phyloP scores from a whole-genome alignment of 2,113 vertebrate genomes.

The Trogon melanurus region DNA sequence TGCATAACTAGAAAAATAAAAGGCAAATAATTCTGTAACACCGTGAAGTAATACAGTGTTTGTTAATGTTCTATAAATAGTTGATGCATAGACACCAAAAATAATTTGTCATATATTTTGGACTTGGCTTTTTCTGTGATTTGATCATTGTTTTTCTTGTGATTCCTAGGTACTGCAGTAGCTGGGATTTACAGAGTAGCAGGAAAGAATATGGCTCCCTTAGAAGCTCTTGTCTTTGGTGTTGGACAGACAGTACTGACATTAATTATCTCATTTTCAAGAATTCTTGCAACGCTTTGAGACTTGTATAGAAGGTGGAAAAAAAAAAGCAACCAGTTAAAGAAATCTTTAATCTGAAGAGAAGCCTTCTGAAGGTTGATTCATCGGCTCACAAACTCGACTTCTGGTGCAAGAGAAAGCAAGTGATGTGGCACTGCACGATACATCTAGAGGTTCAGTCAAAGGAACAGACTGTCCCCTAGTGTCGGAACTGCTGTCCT shows the following conservation, averaged over 20 bases:
- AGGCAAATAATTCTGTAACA: not conserved
- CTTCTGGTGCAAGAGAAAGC: not conserved
- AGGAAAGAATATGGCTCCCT: constrained; percentile 95
- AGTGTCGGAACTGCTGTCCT: constrained; percentile 69
- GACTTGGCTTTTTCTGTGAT: not conserved
- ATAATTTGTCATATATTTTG: not conserved
- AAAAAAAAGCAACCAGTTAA: not conserved
- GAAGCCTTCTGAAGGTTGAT: constrained; percentile 32
- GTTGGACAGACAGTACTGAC: constrained; percentile 93
- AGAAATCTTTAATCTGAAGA: not conserved
- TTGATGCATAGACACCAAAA: not conserved
- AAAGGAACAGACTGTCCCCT: constrained; percentile 65
- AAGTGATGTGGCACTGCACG: constrained; percentile 27
- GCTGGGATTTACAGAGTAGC: constrained; percentile 96
- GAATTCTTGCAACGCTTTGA: constrained; percentile 95
- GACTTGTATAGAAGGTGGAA: not conserved
- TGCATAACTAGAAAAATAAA: not conserved
- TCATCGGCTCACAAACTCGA: not conserved
- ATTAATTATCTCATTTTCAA: constrained; percentile 92
- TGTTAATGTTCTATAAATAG: not conserved
- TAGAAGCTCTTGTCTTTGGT: constrained; percentile 95
- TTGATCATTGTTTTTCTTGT: constrained; percentile 15
- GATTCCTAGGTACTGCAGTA: constrained; percentile 88
- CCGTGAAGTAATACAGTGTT: not conserved
- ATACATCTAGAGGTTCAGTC: not conserved